These are phyloP conservation scores for Serrognathus titanus DNA, from an alignment of 2,888 invertebrate genomes.

Conservation along the genomic window DNA sequence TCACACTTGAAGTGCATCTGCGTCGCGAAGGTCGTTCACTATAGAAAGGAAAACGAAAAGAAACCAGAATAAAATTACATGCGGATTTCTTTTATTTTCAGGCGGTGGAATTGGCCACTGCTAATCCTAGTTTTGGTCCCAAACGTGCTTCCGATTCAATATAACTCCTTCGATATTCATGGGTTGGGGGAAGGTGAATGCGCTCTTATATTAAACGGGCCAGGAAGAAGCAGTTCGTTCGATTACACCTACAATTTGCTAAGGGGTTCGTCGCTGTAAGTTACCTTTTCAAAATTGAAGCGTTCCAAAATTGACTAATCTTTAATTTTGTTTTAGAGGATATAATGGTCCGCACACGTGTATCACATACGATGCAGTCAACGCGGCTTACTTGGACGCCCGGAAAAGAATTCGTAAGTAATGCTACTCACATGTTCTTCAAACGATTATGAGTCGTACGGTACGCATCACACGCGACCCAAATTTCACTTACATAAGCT, in stretches of 20 bases:
- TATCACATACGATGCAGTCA: conserved; percentile 86
- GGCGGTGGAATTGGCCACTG: conserved; percentile 20
- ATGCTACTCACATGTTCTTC: too few relatives aligned
- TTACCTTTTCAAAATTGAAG: conserved; percentile 35
- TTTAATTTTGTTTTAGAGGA: conserved; percentile 54
- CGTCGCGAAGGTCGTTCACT: too few relatives aligned
- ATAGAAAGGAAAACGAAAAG: too few relatives aligned
- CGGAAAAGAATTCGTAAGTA: conserved; percentile 84
- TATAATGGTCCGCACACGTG: conserved; percentile 73
- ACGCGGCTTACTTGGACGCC: conserved; percentile 83
- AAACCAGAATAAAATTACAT: too few relatives aligned
- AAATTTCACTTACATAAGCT: background rate
- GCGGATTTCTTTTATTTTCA: conserved; percentile 14
- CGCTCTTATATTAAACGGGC: conserved; percentile 73
- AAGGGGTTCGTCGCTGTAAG: conserved; percentile 72
- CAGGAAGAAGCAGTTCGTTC: conserved; percentile 75
- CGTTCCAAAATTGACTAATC: conserved; percentile 2
- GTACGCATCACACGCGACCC: background rate
- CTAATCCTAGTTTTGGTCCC: conserved; percentile 11
- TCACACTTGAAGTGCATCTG: too few relatives aligned
- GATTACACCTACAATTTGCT: conserved; percentile 83
- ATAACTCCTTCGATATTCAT: conserved; percentile 40
- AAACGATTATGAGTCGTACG: too few relatives aligned
- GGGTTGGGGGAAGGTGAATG: conserved; percentile 56
- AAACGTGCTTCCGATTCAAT: conserved; percentile 37